Base-by-base conservation (phyloP, 2,797 vertebrate genomes). In the Cossypha caffra region DNA sequence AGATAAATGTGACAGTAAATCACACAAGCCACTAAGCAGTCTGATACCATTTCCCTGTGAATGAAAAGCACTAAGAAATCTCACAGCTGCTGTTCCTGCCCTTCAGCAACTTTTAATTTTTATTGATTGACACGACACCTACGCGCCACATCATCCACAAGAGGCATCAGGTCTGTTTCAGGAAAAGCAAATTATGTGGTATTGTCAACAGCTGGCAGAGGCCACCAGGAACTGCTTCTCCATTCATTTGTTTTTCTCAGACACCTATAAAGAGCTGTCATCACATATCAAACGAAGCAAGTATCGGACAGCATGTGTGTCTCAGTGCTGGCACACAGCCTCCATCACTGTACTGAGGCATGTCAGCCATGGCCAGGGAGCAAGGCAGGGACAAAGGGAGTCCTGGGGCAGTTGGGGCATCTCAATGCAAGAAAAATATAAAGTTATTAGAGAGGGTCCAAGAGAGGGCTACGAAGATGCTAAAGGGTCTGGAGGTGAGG, bases 191-290 rank as follows among this genome's bases (percentile, higher is more conserved):
- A 93, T 62, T 76, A 73, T 59, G 92, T 6, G 4, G 62, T 69
- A 84, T 59, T 93, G 93, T 90, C 94, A 97, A 78, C 62, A 94
- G 79, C 89, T 94, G 92, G 89, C 91, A 96, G 79, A 93, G 76
- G 94, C 89, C 92, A 92, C 85, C 79, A 95, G 91, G 85, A 96
- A 92, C 81, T 91, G 66, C 54, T 94, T 80, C 62, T 91, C 68
- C 91, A 68, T 93, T 94, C 81, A 80, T 95, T 93, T 96, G 88
- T 84, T 95, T 96, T 96, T 96, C 96, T 96, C 92, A 96, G 79
- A 61, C 72, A 80, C 66, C 81, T 91, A 64, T 75, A 66, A 89
- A 87, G 78, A 85, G 52, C 68, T 89, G 94, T 95, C 95, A 96
- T 59, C 81, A 75, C 69, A 13, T 25, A 55, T 38, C 74, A 96